These are phyloP conservation scores for Pseudococcus jackbeardsleyi DNA, from an alignment of 2,888 invertebrate genomes.

Conservation along the genomic window DNA sequence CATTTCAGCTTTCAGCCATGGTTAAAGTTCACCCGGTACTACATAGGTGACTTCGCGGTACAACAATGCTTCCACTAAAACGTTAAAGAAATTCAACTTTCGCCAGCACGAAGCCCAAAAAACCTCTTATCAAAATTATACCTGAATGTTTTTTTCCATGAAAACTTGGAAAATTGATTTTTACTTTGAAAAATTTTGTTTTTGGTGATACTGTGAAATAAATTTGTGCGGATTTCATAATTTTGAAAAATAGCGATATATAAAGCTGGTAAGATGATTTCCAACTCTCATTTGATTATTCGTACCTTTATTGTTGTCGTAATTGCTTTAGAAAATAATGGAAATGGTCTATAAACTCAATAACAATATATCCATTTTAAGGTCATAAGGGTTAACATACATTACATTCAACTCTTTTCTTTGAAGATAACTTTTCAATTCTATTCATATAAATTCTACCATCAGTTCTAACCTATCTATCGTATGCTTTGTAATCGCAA, in stretches of 20 bases:
- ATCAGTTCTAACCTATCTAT: background rate
- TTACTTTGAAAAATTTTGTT: background rate
- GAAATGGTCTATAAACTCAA: background rate
- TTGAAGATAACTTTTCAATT: background rate
- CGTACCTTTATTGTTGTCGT: background rate
- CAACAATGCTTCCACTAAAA: too few relatives aligned
- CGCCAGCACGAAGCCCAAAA: background rate
- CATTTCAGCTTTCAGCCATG: too few relatives aligned
- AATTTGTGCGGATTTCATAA: background rate
- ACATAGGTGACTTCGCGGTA: too few relatives aligned
- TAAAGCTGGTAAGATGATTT: background rate
- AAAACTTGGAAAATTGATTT: background rate
- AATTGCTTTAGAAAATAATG: background rate
- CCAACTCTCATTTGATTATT: background rate
- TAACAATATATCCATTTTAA: background rate
- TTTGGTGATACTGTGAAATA: background rate
- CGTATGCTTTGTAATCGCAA: background rate
- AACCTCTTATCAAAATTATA: background rate
- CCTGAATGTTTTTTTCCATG: background rate
- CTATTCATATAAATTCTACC: background rate
- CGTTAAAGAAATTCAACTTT: too few relatives aligned
- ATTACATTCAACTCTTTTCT: background rate
- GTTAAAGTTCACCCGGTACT: too few relatives aligned
- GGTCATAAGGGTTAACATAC: slow-evolving; percentile 3
- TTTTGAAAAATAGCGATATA: background rate